Base-by-base conservation (phyloP, 2,113 vertebrate genomes). In the Rhinoptilus africanus region DNA sequence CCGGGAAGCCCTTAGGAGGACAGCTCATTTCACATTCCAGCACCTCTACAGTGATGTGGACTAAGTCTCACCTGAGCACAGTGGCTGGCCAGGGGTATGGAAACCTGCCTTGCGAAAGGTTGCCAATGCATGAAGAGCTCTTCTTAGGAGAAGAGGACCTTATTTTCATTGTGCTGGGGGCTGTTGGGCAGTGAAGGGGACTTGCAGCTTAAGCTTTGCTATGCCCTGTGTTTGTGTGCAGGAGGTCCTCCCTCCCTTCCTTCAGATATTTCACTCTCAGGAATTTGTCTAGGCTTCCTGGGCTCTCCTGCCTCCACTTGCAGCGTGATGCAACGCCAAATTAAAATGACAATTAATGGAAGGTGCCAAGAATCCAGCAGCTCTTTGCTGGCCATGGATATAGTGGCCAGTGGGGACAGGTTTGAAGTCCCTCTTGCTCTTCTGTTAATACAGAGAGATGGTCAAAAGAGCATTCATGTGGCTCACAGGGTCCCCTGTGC, bases 11-110 rank as follows among this genome's bases (percentile, higher is more conserved):
- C 17, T 4, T 26, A 48, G 28, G 20, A 56, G 15, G 10, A 30
- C 26, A 37, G 27, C 8, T 56, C 18, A 50, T 35, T 68, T 86
- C 50, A 27, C 34, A 69, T 14, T 11, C 23, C 30, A 69, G 13
- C 10, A 47, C 10, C 1, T 2, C 23, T 57, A 9, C 0, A 0
- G 32, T 35, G 43, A 71, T 21, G 14, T 8, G 34, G 34, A 43
- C 24, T 34, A 78, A 20, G 1, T 5, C 14, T 5, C 7, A 48
- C 5, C 6, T 3, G 14, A 48, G 27, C 24, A 74, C 1, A 1
- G 26, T 3, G 37, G 6, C 20, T 59, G 22, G 13, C 24, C 14
- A 43, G 4, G 8, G 1, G 6, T 24, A 23, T 2, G 1, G 34
- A 74, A 89, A 66, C 12, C 12, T 57, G 16, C 9, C n/a, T 28